Conservation (phyloP, 2,888 invertebrate genomes). For the Drosophila buzzatii region DNA sequence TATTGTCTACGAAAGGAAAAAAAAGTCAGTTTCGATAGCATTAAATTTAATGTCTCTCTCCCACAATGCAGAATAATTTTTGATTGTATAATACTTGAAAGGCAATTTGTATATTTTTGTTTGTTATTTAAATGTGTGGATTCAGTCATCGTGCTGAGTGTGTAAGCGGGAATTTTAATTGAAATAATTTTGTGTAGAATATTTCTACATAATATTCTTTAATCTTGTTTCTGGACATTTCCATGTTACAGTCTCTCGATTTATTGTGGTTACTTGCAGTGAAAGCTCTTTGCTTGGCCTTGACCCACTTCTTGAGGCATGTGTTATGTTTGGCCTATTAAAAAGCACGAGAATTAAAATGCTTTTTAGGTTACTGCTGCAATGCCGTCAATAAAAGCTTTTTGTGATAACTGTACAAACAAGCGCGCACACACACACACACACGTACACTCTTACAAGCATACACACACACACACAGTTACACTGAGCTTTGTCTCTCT, state of each 20-base stretch:
- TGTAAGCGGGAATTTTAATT: background rate
- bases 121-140: conserved; percentile 15
- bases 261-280: background rate
- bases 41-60: conserved; percentile 12
- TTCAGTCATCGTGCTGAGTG: background rate
- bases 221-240: background rate
- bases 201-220: background rate
- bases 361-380: conserved; percentile 33
- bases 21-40: conserved; percentile 14
- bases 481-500: conserved; percentile 1
- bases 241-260: background rate
- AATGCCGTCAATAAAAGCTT: conserved; percentile 43
- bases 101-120: conserved; percentile 1
- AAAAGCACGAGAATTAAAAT: conserved; percentile 48
- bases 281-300: conserved; percentile 64
- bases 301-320: conserved; percentile 68
- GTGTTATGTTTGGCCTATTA: conserved; percentile 27
- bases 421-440: background rate
- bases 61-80: conserved; percentile 24
- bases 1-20: conserved; percentile 20
- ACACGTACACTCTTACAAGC: conserved; percentile 2
- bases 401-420: conserved; percentile 51
- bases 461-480: conserved; percentile 2
- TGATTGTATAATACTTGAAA: conserved; percentile 3
- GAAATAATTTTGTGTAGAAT: too few species aligned